Evolutionary conservation across 2,888 invertebrate genomes (phyloP), one percentile per base, ranked within the genome.

Genomic region (Arrhopalites spinosus): DNA sequence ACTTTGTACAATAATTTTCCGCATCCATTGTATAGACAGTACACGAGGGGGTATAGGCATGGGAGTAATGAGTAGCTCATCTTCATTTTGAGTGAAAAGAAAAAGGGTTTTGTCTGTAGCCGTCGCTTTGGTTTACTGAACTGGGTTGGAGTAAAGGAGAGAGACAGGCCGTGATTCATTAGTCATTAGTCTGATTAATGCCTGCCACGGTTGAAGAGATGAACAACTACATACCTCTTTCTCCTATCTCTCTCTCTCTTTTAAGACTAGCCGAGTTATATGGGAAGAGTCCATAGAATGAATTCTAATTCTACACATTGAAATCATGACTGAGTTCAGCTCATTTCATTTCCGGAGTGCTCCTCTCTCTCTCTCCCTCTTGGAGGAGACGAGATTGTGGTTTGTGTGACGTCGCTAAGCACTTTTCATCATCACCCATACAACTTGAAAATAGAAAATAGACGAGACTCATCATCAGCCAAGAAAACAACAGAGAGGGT

Each of bases 111-210:
- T 53, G 53, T 53, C 25, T 25, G 25, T 59, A 27, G 27, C 23
- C 63, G 29, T 23, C 5, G 36, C 36, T 36, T 36, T 36, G 36
- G n/a, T n/a, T n/a, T n/a, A n/a, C n/a, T n/a, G n/a, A n/a, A n/a
- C 11, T 36, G 36, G 36, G 43, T n/a, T 20, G 68, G 71, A 56
- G 59, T 8, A 3, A 27, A 36, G 36, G 27, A 36, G 61, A 27
- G 43, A 59, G 61, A 47, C 30, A 29, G 72, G 45, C 71, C 23
- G 30, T 61, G 50, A 73, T 77, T 77, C 77, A 75, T 75, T 75
- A 75, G 77, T 75, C 77, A 77, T 77, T 75, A 77, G 68, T 50
- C 69, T 75, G 75, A 77, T 77, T 77, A 77, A 77, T 72, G 50
- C 75, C 27, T 25, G 27, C 17, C 29, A 68, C 68, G 67, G 67